These are phyloP conservation scores for Trachythela sp. DNA, from an alignment of 64 coral and sea anemone genomes.

Conservation along the genomic window DNA sequence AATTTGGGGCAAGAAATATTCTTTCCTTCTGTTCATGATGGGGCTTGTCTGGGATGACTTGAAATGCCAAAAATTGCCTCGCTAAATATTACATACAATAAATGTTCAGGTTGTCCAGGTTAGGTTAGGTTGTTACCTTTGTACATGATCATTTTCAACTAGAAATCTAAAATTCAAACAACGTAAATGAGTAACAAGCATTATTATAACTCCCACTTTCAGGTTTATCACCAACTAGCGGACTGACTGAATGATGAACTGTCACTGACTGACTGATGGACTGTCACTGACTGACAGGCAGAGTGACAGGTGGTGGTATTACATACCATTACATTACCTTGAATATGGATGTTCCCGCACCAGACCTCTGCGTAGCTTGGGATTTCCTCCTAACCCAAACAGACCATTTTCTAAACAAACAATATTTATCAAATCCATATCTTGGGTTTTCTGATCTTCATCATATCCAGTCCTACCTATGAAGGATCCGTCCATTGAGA, in stretches of 20 bases:
- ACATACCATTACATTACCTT: neutral
- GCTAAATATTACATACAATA: neutral
- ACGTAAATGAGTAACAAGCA: too few species aligned
- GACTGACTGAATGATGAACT: too few species aligned
- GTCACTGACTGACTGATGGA: too few species aligned
- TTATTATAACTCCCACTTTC: too few species aligned
- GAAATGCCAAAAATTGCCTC: neutral
- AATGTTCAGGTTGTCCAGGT: neutral
- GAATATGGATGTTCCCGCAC: constrained; percentile 17
- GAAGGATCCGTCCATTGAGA: neutral
- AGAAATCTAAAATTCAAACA: neutral
- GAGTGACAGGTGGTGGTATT: too few species aligned
- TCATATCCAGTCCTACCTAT: neutral
- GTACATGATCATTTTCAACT: neutral
- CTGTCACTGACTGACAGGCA: too few species aligned
- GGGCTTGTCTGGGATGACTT: too few species aligned
- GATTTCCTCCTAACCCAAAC: neutral
- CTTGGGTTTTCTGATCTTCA: neutral
- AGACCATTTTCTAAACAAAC: neutral
- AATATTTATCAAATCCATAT: neutral
- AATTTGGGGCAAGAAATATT: too few species aligned
- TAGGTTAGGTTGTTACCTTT: neutral
- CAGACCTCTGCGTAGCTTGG: neutral
- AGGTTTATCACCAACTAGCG: too few species aligned
- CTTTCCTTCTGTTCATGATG: too few species aligned